phyloP scores from a whole-genome alignment of 2,113 vertebrate species.

The Microcebus jonahi region DNA sequence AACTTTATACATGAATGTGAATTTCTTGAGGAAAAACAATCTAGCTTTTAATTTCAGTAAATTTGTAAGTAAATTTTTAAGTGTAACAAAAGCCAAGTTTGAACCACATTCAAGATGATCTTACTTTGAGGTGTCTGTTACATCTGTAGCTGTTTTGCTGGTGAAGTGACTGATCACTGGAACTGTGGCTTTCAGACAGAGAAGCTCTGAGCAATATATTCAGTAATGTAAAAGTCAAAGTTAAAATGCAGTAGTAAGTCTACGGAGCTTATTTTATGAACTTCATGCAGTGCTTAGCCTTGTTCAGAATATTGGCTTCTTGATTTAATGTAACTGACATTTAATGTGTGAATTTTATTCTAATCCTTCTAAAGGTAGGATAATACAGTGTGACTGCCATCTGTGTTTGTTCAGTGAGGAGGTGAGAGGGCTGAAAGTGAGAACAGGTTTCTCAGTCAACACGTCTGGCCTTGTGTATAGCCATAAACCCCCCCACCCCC shows the following conservation, averaged over 20 bases:
- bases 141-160: background rate
- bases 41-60: background rate
- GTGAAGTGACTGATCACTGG: background rate
- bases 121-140: background rate
- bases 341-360: background rate
- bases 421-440: background rate
- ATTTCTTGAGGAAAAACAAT: background rate
- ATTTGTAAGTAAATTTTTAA: background rate
- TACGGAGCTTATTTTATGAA: background rate
- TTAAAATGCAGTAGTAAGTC: slow-evolving; percentile 30
- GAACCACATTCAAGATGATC: background rate
- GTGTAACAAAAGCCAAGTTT: background rate
- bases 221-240: background rate
- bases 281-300: background rate
- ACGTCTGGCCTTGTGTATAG: background rate
- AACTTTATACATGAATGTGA: background rate
- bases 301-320: slow-evolving; percentile 20
- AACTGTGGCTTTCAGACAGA: background rate
- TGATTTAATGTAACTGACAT: background rate
- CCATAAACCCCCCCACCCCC: background rate
- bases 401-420: background rate
- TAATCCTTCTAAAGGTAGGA: background rate
- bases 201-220: slow-evolving; percentile 25
- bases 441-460: background rate
- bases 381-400: background rate